Conservation (phyloP, 1,140 invertebrate genomes). For the Drosophila teissieri region DNA sequence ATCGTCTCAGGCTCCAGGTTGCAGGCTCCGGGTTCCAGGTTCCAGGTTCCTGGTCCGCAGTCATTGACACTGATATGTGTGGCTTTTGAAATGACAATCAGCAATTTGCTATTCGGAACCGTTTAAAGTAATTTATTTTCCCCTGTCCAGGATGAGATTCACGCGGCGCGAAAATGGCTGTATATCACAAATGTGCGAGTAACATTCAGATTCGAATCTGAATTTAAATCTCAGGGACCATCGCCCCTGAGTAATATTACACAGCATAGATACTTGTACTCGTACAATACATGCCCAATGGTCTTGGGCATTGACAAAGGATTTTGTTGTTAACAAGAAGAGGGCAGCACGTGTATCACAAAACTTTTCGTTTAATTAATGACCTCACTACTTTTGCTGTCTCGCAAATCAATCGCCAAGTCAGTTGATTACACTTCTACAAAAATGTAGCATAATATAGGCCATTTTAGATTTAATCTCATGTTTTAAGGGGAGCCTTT, state of each 20-base stretch:
- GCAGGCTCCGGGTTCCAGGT: constrained; percentile 5
- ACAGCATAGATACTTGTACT: not conserved
- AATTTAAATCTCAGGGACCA: not conserved
- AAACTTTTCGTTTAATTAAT: constrained; percentile 61
- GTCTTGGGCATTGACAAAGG: constrained; percentile 21
- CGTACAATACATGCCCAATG: not conserved
- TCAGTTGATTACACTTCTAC: not conserved
- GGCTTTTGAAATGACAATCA: constrained; percentile 79
- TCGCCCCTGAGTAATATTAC: not conserved
- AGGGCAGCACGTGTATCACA: not conserved
- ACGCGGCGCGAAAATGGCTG: constrained; percentile 26
- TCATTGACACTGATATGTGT: constrained; percentile 75
- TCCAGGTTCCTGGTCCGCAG: constrained; percentile 22
- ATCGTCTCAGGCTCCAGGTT: not conserved
- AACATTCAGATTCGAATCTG: not conserved
- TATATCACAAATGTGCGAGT: constrained; percentile 16
- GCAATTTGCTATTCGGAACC: constrained; percentile 79
- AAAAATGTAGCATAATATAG: not conserved
- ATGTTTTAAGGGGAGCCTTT: too few species aligned
- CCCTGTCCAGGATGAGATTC: constrained; percentile 8
- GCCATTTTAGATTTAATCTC: too few species aligned
- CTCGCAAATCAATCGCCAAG: constrained; percentile 52
- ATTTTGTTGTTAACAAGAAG: constrained; percentile 1
- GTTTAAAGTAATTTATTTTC: constrained; percentile 80
- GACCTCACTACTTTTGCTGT: constrained; percentile 44